Evolutionary conservation across 2,113 vertebrate species (phyloP).

Genomic region (Labeo rohita): DNA sequence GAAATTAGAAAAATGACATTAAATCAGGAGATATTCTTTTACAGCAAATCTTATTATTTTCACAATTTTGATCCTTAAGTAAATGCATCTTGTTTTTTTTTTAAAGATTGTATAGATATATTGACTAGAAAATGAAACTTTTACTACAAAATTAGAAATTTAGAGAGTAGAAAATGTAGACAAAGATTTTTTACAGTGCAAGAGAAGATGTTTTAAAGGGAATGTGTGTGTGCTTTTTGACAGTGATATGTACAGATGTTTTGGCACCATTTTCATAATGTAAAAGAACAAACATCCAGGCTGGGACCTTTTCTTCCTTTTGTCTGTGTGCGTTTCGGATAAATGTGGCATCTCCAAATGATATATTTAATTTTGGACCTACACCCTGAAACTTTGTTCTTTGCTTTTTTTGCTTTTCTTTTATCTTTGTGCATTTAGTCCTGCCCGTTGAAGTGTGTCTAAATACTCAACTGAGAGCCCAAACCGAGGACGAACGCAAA

Average conservation of each 20-base stretch:
- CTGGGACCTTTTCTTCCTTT: neutral
- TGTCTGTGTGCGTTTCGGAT: neutral
- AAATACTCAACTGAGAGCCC: neutral
- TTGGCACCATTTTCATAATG: neutral
- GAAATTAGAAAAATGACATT: neutral
- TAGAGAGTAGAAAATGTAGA: neutral
- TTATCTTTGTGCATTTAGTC: neutral
- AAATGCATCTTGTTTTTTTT: neutral
- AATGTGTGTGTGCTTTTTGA: conserved; percentile 2
- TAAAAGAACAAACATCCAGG: neutral
- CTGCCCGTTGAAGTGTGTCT: neutral
- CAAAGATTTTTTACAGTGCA: neutral
- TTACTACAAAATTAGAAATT: neutral
- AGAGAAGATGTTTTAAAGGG: neutral
- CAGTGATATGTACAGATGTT: neutral
- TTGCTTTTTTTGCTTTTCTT: conserved; percentile 9
- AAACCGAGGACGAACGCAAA: neutral
- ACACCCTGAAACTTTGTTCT: neutral
- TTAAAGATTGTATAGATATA: neutral
- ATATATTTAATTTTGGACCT: neutral
- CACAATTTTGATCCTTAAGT: neutral
- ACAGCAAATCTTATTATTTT: neutral
- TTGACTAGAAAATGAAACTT: neutral
- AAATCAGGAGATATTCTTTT: neutral
- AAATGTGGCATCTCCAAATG: neutral